Evolutionary conservation across 2,797 vertebrate genomes (phyloP), one percentile per base, ranked within the genome.

Genomic region (Sebastes oblongus): DNA sequence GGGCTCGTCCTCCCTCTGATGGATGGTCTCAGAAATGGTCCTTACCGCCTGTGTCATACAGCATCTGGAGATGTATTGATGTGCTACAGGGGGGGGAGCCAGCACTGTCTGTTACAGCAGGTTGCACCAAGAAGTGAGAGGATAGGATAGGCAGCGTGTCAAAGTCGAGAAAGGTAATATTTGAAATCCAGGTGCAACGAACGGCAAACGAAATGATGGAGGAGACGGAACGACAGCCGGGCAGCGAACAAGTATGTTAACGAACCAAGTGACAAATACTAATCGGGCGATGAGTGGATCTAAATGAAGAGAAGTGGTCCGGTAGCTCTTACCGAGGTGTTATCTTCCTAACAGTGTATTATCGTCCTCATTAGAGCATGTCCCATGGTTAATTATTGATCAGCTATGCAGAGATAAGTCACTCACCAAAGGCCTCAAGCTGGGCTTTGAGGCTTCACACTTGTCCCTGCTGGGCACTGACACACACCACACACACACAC

Each of bases 361-460:
- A 95, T 87, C 85, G 16, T 82, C 91, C 89, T 95, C 92, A 94
- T 95, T 96, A 94, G 92, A 90, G 83, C 87, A 32, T 93, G 91
- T 94, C 92, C 87, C 76, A 60, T 87, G 82, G 78, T 82, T 94
- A 95, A 91, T 92, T 95, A 96, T 96, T 95, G 95, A 96, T 96
- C 93, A 92, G 86, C 86, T 93, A 90, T 88, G 86, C 91, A 87
- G 89, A 85, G 91, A 93, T 90, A 91, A 92, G 92, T 91, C 92
- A 81, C 86, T 91, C 87, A 85, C 64, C 68, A 72, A 73, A 86
- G 83, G 81, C 87, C 75, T 80, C 91, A 88, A 66, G 87, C 92
- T 86, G 90, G 56, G 90, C 81, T 79, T 71, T 76, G 83, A 81
- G 73, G 64, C 83, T 85, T 71, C 36, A 81, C 84, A 67, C 79